Conservation (phyloP, 2,113 vertebrate species). For the Prunella himalayana region DNA sequence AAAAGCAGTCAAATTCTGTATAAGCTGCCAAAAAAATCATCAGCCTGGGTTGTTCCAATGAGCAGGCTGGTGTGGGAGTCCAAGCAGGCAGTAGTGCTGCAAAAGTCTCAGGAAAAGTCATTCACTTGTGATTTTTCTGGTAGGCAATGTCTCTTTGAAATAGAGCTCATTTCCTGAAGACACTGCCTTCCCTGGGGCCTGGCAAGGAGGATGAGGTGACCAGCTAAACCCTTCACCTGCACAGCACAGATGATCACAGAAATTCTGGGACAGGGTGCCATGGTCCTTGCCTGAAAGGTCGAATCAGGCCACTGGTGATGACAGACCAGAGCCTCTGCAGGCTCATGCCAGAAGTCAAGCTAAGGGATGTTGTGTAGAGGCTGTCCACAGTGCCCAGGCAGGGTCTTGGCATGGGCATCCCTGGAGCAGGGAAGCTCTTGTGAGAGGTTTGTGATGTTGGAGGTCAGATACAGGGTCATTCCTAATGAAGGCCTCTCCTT, state of each 20-base stretch:
- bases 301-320: rapidly evolving
- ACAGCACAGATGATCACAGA: rapidly evolving
- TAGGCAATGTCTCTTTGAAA: not conserved
- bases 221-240: not conserved
- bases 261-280: not conserved
- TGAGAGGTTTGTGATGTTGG: not conserved
- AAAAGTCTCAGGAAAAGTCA: not conserved
- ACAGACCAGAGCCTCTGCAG: not conserved
- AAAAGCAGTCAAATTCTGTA: not conserved
- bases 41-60: not conserved
- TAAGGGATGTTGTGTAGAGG: not conserved
- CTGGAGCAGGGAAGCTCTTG: not conserved
- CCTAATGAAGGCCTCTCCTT: not conserved
- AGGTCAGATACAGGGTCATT: not conserved
- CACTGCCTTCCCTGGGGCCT: not conserved
- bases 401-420: not conserved
- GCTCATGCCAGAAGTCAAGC: not conserved
- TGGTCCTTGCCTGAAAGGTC: not conserved
- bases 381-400: not conserved
- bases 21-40: not conserved
- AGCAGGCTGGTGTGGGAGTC: not conserved
- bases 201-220: not conserved
- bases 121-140: not conserved
- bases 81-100: not conserved
- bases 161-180: not conserved